Conservation (phyloP, 1,140 invertebrate species). For the Pseudomyrmex sp. region DNA sequence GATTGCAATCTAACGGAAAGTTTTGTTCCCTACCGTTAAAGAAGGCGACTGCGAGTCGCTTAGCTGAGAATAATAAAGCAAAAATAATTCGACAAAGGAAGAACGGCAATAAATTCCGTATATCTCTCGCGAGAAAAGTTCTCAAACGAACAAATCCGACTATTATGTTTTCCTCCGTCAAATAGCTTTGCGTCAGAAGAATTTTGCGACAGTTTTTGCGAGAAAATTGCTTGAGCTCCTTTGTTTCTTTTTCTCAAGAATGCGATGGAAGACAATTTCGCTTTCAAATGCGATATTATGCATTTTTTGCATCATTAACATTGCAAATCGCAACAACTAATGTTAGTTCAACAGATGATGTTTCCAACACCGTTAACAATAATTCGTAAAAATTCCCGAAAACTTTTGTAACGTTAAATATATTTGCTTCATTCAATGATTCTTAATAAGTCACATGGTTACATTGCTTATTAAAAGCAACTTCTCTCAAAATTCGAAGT, state of each 20-base stretch:
- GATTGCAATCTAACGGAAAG: not conserved
- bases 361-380: conserved; percentile 10
- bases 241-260: not conserved
- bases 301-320: not conserved
- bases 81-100: conserved; percentile 1
- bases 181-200: conserved; percentile 9
- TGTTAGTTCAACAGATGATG: not conserved
- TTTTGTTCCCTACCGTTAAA: not conserved
- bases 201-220: not conserved
- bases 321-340: not conserved
- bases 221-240: not conserved
- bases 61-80: not conserved
- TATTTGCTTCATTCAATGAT: not conserved
- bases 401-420: not conserved
- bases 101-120: not conserved
- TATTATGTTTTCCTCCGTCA: not conserved
- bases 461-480: conserved; percentile 19
- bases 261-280: conserved; percentile 22
- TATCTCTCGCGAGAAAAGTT: not conserved
- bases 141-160: conserved; percentile 14
- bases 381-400: conserved; percentile 11
- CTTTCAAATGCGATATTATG: not conserved
- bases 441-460: not conserved
- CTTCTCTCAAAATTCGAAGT: conserved; percentile 20
- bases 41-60: not conserved